Evolutionary conservation across 2,113 vertebrate species (phyloP).

Genomic region (Psittacus erithacus): DNA sequence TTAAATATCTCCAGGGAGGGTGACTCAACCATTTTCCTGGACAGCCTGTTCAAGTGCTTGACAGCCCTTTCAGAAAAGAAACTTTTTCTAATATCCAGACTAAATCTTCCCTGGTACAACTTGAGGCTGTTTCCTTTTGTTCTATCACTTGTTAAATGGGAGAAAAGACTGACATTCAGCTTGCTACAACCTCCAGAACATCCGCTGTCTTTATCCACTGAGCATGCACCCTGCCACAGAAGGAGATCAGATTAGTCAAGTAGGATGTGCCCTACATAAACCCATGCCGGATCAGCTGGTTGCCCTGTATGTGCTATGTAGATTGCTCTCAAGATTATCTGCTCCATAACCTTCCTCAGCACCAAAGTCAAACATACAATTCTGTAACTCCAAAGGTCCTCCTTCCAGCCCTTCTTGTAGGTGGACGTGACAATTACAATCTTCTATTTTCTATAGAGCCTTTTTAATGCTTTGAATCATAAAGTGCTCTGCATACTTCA

Average conservation of each 20-base stretch:
- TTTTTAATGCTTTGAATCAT: neutral
- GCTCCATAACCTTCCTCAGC: neutral
- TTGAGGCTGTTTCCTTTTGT: neutral
- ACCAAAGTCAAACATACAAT: neutral
- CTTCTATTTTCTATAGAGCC: neutral
- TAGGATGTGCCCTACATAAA: neutral
- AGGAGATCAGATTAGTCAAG: neutral
- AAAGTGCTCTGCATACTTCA: neutral
- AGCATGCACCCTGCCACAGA: too few relatives aligned
- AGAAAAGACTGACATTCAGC: fast-evolving
- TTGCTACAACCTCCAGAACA: neutral
- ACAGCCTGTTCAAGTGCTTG: neutral
- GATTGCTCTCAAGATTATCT: neutral
- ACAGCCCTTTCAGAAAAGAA: neutral
- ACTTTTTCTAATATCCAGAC: neutral
- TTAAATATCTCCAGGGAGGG: neutral
- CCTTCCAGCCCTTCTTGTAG: neutral
- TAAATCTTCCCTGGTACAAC: neutral
- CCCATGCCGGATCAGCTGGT: fast-evolving
- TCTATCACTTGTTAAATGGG: neutral
- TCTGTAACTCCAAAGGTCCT: neutral
- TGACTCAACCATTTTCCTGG: neutral
- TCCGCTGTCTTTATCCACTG: neutral
- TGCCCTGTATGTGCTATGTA: fast-evolving
- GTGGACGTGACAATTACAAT: neutral